Evolutionary conservation across 2,797 vertebrate genomes (phyloP), one percentile per base, ranked within the genome.

Genomic region (Chelidonichthys spinosus): DNA sequence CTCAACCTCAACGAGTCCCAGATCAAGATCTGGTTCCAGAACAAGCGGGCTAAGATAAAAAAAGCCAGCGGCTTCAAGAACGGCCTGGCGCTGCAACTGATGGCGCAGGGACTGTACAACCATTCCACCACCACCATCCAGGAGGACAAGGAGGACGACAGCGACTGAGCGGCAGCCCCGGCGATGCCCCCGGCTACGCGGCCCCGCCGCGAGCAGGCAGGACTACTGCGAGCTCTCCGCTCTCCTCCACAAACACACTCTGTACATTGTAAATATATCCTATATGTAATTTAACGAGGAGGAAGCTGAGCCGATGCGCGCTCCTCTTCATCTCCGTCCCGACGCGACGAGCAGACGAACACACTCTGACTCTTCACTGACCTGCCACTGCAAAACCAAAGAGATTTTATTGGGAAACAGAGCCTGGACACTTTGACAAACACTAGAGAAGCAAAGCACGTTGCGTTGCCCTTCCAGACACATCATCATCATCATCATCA

Each of bases 11-110:
- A 98, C 90, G 97, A 98, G 92, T 97, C 97, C 49, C 97, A 98
- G 90, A 98, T 98, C 87, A 98, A 98, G 85, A 97, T 98, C 93
- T 98, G 97, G 97, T 98, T 98, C 87, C 97, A 98, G 94, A 98
- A 98, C 91, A 98, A 98, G 85, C 92, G 97, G 39, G 97, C 97
- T 77, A 98, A 98, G 81, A 97, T 98, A 85, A 98, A 98, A 91
- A 98, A 97, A 72, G 95, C 97, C 76, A 95, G 91, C 11, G 97
- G 97, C 72, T 95, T 94, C 72, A 98, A 97, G 90, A 97, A 98
- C 79, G 95, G 96, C 52, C 94, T 98, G 87, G 97, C 97, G 25
- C 92, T 97, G 75, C 97, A 98, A 85, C 95, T 98, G 82, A 98
- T 98, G 97, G 97, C 97, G 69, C 97, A 98, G 90, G 97, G 97